Conservation (phyloP, 2,113 vertebrate species). For the Rhegmatorhina hoffmannsi region DNA sequence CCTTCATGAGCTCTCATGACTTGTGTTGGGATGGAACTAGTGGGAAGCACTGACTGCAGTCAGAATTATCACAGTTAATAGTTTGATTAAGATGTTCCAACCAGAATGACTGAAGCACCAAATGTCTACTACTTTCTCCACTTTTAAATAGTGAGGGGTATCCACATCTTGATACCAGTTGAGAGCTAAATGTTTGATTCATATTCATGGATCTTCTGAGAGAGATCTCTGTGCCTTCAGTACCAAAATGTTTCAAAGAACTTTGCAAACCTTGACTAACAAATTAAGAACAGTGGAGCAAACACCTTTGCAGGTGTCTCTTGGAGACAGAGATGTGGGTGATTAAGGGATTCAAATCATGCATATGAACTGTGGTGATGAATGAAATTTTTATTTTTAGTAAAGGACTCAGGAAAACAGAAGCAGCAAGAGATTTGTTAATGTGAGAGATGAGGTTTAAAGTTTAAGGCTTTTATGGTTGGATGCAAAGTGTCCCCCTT, state of each 20-base stretch:
- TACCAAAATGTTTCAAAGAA: neutral
- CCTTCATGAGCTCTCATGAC: neutral
- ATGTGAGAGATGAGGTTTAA: neutral
- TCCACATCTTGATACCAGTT: neutral
- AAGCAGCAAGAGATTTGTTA: neutral
- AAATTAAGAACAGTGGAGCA: neutral
- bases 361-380: neutral
- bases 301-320: neutral
- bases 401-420: neutral
- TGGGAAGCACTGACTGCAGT: neutral
- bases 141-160: neutral
- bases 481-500: neutral
- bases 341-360: neutral
- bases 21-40: neutral
- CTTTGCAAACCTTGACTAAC: neutral
- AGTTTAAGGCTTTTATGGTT: neutral
- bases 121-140: neutral
- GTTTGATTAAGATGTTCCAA: neutral
- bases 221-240: neutral
- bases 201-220: fast-evolving
- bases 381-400: neutral
- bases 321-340: neutral
- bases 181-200: neutral
- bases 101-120: neutral
- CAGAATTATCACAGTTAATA: neutral